Evolutionary conservation across 2,888 invertebrate species (phyloP).

Genomic region (Biston stratarius): DNA sequence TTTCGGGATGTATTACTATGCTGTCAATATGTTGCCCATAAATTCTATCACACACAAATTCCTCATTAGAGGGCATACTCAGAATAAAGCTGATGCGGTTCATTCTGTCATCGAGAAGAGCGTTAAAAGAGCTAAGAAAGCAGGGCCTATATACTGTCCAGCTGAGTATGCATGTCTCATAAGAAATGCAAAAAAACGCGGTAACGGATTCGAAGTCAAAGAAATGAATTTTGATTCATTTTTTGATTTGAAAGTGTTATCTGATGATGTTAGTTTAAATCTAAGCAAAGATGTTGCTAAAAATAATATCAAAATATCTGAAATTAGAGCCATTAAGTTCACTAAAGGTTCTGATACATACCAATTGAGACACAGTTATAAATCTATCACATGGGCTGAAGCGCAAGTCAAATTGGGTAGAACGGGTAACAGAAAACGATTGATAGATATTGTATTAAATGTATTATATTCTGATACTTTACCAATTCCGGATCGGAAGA

Average conservation of each 20-base stretch:
- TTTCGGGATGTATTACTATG: slow-evolving; percentile 40
- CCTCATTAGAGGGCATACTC: slow-evolving; percentile 34
- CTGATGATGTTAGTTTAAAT: slow-evolving; percentile 6
- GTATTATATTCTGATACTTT: slow-evolving; percentile 25
- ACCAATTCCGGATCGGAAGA: slow-evolving; percentile 36
- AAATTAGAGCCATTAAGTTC: neutral
- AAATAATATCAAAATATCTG: slow-evolving; percentile 2
- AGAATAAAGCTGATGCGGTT: slow-evolving; percentile 6
- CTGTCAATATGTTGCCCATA: slow-evolving; percentile 37
- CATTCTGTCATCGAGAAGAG: neutral
- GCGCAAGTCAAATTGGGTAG: neutral
- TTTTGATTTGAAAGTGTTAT: slow-evolving; percentile 2
- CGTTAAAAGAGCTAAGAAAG: slow-evolving; percentile 6
- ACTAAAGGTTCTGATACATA: slow-evolving; percentile 1
- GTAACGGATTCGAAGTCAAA: neutral
- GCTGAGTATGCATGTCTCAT: neutral
- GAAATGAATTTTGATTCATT: slow-evolving; percentile 15
- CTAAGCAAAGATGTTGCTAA: neutral
- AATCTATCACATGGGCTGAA: neutral
- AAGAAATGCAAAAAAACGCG: neutral
- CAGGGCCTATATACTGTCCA: neutral
- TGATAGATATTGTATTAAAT: neutral
- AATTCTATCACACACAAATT: slow-evolving; percentile 34
- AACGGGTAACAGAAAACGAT: neutral
- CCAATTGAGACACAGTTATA: slow-evolving; percentile 1